Evolutionary conservation across 2,888 invertebrate genomes (phyloP).

Genomic region (Lymantria dispar): DNA sequence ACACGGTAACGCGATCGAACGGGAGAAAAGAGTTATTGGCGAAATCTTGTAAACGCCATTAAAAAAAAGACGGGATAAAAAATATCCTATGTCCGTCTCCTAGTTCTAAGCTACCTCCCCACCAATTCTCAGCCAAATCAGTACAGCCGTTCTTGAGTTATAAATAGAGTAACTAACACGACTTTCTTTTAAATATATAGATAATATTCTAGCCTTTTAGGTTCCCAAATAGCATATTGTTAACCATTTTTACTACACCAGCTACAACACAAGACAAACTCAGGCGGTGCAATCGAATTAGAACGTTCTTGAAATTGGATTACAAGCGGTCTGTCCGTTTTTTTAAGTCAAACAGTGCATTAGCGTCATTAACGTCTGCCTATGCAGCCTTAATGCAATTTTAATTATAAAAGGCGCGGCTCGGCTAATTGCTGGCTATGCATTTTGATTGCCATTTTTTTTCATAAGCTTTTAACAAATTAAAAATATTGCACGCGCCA

Average conservation of each 20-base stretch:
- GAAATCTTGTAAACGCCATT: no score
- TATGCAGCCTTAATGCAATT: conserved; percentile 77
- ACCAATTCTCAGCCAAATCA: no score
- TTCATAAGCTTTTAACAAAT: conserved; percentile 75
- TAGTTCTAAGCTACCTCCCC: no score
- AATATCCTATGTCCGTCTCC: no score
- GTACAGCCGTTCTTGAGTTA: no score
- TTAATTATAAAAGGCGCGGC: conserved; percentile 79
- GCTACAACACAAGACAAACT: conserved; percentile 29
- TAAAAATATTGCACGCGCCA: conserved; percentile 51
- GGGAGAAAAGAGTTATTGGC: no score
- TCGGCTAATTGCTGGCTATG: conserved; percentile 61
- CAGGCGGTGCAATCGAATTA: conserved; percentile 38
- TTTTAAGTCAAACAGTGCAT: conserved; percentile 68
- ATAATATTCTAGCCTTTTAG: no score
- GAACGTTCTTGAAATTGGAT: conserved; percentile 55
- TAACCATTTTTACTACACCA: conserved; percentile 14
- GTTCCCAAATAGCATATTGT: conserved; percentile 1
- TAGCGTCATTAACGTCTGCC: conserved; percentile 62
- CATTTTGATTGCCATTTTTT: conserved; percentile 77
- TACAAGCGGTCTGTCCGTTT: conserved; percentile 56
- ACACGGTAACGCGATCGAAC: no score
- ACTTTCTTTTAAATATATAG: no score
- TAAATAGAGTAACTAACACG: no score
- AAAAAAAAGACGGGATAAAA: no score